Evolutionary conservation across 2,888 invertebrate genomes (phyloP), one percentile per base, ranked within the genome.

Genomic region (Polia nebulosa): DNA sequence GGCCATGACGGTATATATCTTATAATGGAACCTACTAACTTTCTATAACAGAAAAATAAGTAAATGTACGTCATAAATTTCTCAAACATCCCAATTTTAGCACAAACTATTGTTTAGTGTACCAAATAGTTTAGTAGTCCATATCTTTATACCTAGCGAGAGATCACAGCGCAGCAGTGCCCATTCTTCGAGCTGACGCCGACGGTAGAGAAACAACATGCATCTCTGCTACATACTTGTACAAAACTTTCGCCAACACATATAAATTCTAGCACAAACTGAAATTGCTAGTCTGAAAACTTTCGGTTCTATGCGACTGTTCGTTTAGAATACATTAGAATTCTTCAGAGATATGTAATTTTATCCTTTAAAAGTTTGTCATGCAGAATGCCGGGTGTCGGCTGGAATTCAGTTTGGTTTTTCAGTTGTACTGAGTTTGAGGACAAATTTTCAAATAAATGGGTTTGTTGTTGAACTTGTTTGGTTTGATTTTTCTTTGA

Each of bases 261-360:
- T 63, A 77, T 78, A 80, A 80, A 78, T 80, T 78, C 65, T 74
- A 80, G 65, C 62, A 39, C 62, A 74, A 74, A 71, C 74, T 77
- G 67, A 78, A 75, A 80, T 80, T 75, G 78, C 64, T 65, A 67
- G 78, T 78, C 71, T 80, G 78, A 62, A 80, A 78, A 79, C 45
- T 80, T 80, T 78, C 32, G 13, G 58, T 55, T 39, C 32, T 36
- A 55, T 36, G 74, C 41, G 61, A 64, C 69, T 64, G 78, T 78
- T 66, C 73, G 66, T 80, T 80, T 76, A 64, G 77, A 80, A 79
- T 73, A 77, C 74, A 80, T 79, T 80, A 73, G 64, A 80, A 80
- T 80, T 73, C 77, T 80, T 72, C 53, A 39, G 32, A 61, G 64
- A 74, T 66, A 79, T 71, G 63, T 79, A 75, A 78, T 71, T 75